Evolutionary conservation across 2,113 vertebrate genomes (phyloP).

Genomic region (Poeciliopsis turrubarensis): DNA sequence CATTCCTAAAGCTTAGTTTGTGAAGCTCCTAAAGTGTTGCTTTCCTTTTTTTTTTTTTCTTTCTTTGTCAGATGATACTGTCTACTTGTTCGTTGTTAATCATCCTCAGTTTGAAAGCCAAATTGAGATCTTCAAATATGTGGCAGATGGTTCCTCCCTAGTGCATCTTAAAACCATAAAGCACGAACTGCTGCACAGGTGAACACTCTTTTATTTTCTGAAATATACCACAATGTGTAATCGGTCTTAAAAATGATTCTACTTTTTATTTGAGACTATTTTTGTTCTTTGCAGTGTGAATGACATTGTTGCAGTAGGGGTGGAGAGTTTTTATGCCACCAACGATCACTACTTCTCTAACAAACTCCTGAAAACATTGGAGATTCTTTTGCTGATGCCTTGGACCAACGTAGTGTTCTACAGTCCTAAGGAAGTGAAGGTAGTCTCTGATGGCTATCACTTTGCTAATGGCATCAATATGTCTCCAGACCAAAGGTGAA

Average conservation of each 20-base stretch:
- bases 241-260: background rate
- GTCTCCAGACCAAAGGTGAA: constrained; percentile 86
- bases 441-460: constrained; percentile 85
- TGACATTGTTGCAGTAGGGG: constrained; percentile 87
- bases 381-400: constrained; percentile 73
- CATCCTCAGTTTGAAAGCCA: constrained; percentile 86
- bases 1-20: background rate
- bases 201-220: background rate
- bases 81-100: constrained; percentile 91
- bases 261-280: too few species aligned
- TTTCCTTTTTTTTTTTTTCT: constrained; percentile 12
- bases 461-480: constrained; percentile 89
- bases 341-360: constrained; percentile 88
- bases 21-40: background rate
- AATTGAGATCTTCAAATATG: constrained; percentile 88
- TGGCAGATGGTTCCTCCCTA: constrained; percentile 84
- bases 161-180: constrained; percentile 87
- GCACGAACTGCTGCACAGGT: constrained; percentile 87
- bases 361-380: constrained; percentile 65
- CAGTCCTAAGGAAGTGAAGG: constrained; percentile 86
- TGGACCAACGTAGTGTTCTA: constrained; percentile 90
- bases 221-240: background rate
- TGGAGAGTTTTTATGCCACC: constrained; percentile 92
- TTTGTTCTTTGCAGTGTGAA: constrained; percentile 82
- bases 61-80: constrained; percentile 75